phyloP scores from a whole-genome alignment of 1,140 invertebrate genomes.

The Ceratosolen solmsi region DNA sequence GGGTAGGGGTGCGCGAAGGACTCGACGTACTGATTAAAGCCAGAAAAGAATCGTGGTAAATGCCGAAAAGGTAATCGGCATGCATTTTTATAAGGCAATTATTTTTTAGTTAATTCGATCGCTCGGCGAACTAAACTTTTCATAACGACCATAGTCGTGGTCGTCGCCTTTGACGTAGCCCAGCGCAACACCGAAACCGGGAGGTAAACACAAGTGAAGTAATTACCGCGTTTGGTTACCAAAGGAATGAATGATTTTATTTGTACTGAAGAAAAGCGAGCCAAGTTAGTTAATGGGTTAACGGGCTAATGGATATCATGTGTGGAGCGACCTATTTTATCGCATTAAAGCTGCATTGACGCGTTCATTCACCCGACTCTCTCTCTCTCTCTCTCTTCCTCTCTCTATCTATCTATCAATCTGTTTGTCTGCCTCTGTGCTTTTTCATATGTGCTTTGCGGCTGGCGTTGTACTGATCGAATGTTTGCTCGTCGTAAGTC shows the following conservation, averaged over 20 bases:
- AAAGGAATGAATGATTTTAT: slow-evolving; percentile 37
- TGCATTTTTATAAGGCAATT: slow-evolving; percentile 12
- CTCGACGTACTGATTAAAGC: too few species aligned
- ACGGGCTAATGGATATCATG: slow-evolving; percentile 37
- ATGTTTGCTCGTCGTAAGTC: too few species aligned
- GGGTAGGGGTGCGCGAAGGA: too few species aligned
- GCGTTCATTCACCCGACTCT: slow-evolving; percentile 36
- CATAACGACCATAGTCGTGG: neutral
- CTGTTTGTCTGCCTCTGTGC: too few species aligned
- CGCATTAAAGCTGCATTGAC: slow-evolving; percentile 21
- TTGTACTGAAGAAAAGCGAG: neutral
- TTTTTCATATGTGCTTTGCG: too few species aligned
- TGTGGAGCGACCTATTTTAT: neutral
- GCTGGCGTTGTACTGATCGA: neutral
- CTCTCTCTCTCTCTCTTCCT: neutral
- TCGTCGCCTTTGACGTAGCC: neutral
- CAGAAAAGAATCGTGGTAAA: too few species aligned
- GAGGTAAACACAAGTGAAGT: slow-evolving; percentile 6
- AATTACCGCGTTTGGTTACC: slow-evolving; percentile 27
- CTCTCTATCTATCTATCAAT: too few species aligned
- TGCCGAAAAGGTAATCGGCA: too few species aligned
- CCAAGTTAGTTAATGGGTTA: slow-evolving; percentile 37
- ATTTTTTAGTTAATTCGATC: slow-evolving; percentile 19
- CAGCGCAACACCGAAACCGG: neutral
- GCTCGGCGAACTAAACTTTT: neutral